Evolutionary conservation across 2,797 vertebrate genomes (phyloP).

Genomic region (Oreochromis grahami): DNA sequence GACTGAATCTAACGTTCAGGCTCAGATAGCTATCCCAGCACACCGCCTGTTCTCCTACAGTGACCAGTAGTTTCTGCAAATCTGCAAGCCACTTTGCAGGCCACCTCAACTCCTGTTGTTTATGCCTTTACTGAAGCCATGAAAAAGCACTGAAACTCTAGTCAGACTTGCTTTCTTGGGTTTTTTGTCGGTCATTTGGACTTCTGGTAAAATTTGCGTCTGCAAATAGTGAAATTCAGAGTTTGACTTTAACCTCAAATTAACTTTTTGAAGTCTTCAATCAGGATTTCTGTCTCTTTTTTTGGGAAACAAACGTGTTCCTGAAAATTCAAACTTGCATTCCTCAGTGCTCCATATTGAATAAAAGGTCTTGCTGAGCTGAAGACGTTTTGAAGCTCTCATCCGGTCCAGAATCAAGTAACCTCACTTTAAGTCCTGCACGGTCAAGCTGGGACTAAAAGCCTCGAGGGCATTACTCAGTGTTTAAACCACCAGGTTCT

Average conservation of each 20-base stretch:
- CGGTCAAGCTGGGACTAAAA: background rate
- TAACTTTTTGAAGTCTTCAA: background rate
- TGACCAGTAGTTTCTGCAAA: background rate
- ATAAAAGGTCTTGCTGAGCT: background rate
- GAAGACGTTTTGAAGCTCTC: background rate
- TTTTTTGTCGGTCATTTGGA: background rate
- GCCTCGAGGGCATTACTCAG: fast-evolving
- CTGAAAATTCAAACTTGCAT: background rate
- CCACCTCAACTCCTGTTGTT: background rate
- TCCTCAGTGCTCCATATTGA: background rate
- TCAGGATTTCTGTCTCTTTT: background rate
- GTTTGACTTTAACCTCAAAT: background rate
- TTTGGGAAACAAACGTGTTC: background rate
- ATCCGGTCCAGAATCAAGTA: constrained; percentile 14
- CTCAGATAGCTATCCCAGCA: background rate
- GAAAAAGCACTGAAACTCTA: background rate
- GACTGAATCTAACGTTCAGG: background rate
- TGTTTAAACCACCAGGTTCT: background rate
- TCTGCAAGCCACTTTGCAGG: background rate
- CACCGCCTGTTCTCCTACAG: background rate
- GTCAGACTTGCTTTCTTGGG: background rate
- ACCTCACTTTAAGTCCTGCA: background rate
- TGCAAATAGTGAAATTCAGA: background rate
- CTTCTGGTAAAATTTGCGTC: background rate
- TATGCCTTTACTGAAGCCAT: background rate